Percentiles rank a stretch among this genome's conserved stretches.
Conservation (phyloP, 2,113 vertebrate species). For the Thunnus maccoyii region DNA sequence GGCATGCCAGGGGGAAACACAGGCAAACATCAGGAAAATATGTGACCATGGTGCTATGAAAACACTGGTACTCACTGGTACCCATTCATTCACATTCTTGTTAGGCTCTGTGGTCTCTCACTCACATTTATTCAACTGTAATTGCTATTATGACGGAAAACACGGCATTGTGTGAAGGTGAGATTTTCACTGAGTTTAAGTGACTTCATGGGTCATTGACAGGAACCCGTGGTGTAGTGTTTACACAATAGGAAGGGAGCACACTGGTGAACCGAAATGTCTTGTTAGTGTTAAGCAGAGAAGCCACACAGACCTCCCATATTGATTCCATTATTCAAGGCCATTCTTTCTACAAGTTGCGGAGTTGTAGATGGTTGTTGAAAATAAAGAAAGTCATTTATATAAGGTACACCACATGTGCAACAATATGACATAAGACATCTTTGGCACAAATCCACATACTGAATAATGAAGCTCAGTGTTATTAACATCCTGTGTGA, state of each 20-base stretch:
- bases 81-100: slow-evolving; percentile 66
- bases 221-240: slow-evolving; percentile 71
- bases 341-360: neutral
- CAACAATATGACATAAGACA: neutral
- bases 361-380: neutral
- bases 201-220: slow-evolving; percentile 76
- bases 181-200: slow-evolving; percentile 61
- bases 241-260: slow-evolving; percentile 68
- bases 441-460: neutral
- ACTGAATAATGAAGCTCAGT: neutral
- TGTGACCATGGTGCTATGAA: slow-evolving; percentile 53
- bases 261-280: slow-evolving; percentile 65
- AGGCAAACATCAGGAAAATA: slow-evolving; percentile 56
- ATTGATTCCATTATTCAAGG: slow-evolving; percentile 30
- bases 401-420: neutral
- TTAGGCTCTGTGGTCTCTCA: slow-evolving; percentile 41
- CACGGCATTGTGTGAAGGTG: slow-evolving; percentile 43
- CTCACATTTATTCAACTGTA: slow-evolving; percentile 58
- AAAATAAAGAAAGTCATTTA: neutral
- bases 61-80: slow-evolving; percentile 67
- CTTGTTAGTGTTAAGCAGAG: slow-evolving; percentile 61
- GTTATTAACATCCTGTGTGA: neutral
- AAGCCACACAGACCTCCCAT: slow-evolving; percentile 67
- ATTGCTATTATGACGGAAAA: slow-evolving; percentile 68
- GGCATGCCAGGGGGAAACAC: slow-evolving; percentile 35